Evolutionary conservation across 2,113 vertebrate genomes (phyloP).

Genomic region (Sinocyclocheilus rhinocerous): DNA sequence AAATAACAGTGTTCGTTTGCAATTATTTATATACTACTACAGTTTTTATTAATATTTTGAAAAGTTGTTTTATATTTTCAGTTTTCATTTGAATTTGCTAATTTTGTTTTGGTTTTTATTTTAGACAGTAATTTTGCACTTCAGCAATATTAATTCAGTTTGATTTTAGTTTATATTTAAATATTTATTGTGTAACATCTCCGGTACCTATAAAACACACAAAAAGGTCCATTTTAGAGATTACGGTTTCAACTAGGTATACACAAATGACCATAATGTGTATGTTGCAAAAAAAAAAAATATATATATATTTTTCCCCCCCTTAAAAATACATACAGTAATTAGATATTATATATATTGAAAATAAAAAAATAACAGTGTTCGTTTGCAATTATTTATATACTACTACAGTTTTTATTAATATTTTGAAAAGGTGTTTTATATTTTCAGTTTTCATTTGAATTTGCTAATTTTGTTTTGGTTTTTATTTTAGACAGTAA

Average conservation of each 20-base stretch:
- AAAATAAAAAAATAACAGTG: neutral
- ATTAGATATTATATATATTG: neutral
- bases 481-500: too few species aligned
- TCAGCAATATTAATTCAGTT: too few species aligned
- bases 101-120: too few species aligned
- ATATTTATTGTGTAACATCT: slow-evolving; percentile 98
- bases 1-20: neutral
- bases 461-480: too few species aligned
- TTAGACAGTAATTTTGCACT: too few species aligned
- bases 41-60: neutral
- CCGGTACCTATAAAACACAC: slow-evolving; percentile 81
- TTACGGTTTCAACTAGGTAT: neutral
- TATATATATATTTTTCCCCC: too few species aligned
- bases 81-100: too few species aligned
- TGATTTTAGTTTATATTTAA: too few species aligned
- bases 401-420: neutral
- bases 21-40: neutral
- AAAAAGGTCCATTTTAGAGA: neutral
- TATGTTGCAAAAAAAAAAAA: neutral
- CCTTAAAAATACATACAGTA: neutral
- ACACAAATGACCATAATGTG: neutral
- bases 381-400: neutral
- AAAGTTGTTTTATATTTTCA: too few species aligned
- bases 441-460: too few species aligned
- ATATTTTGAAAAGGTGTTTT: too few species aligned